Base-by-base conservation (phyloP, 2,888 invertebrate genomes). In the Caradrina clavipalpis region DNA sequence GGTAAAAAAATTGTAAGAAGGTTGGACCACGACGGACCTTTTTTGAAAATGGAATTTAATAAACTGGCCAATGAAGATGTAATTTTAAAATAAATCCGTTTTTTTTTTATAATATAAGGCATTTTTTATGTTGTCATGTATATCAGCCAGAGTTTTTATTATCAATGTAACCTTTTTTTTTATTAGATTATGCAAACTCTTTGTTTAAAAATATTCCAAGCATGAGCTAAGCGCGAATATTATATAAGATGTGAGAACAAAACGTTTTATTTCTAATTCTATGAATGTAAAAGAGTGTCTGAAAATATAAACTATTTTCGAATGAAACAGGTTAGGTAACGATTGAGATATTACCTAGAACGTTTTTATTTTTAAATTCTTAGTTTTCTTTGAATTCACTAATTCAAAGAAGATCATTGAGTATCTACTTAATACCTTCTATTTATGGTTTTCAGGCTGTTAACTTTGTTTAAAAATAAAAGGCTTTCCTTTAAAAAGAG, bases 41-140 rank as follows among this genome's bases (percentile, higher is more conserved):
- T 63, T 75, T 76, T 60, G 3, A 60, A 72, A 49, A 39, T n/a
- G 1, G 59, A 63, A 47, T 60, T 49, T 66, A 72, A 64, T 64
- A 39, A 64, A n/a, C 57, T 61, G 35, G 22, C n/a, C 21, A 39
- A 47, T 19, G 7, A 35, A 53, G 47, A 17, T 0, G 1, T 45
- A 13, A 31, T 42, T 58, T 26, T 19, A 63, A 76, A 71, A 71
- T 13, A 22, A 59, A 62, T 45, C 6, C 1, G 1, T 22, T 62
- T 39, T 0, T 74, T 74, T 62, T 39, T 26, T 11, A 15, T 49
- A 55, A 21, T 31, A n/a, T 50, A 47, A 11, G 51, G 50, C 42
- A 15, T 47, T 55, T 2, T 26, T 19, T 4, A 11, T 17, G 8
- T 51, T 72, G 50, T 62, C 17, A 1, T 39, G n/a, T 1, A 22